Evolutionary conservation across 92 coral and sea anemone species (phyloP), one percentile per base, ranked within the genome.

Genomic region (Bergia puertoricense): DNA sequence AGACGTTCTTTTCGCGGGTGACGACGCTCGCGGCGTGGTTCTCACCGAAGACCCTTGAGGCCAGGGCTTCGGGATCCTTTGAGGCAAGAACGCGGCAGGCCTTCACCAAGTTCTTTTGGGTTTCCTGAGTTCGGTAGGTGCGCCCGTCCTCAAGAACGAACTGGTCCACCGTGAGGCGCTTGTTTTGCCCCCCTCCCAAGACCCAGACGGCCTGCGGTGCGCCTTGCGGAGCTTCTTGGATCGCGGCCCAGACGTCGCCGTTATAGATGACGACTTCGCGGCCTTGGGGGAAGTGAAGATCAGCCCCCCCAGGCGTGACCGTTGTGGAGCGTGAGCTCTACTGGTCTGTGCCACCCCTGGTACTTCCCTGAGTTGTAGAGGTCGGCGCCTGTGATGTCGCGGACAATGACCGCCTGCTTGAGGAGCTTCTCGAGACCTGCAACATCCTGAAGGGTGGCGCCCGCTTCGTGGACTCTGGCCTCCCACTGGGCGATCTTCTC

Each of bases 11-110:
- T 20, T 90, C 67, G 10, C 10, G 50, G 0, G 85, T 74, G n/a
- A 13, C 20, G 6, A 76, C 22, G 57, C 77, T 75, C 1, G 91
- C 91, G 13, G 84, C 88, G 51, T 89, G 91, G 80, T 77, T 89
- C 74, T 23, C 80, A 0, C 85, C 85, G 23, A 89, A 76, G 23
- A 20, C 76, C 18, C 80, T 56, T 39, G 10, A 23, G 59, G 80
- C 81, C 5, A 88, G 79, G 0, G 42, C 69, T 39, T 43, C 57
- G 0, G 23, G 59, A 1, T 82, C 23, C 18, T n/a, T n/a, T n/a
- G n/a, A n/a, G n/a, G n/a, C n/a, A n/a, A n/a, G n/a, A n/a, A n/a
- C n/a, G n/a, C n/a, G n/a, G n/a, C n/a, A n/a, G n/a, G n/a, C n/a
- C n/a, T n/a, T n/a, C n/a, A n/a, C n/a, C n/a, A n/a, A n/a, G n/a